Evolutionary conservation across 2,797 vertebrate genomes (phyloP).

Genomic region (Amblyraja radiata): DNA sequence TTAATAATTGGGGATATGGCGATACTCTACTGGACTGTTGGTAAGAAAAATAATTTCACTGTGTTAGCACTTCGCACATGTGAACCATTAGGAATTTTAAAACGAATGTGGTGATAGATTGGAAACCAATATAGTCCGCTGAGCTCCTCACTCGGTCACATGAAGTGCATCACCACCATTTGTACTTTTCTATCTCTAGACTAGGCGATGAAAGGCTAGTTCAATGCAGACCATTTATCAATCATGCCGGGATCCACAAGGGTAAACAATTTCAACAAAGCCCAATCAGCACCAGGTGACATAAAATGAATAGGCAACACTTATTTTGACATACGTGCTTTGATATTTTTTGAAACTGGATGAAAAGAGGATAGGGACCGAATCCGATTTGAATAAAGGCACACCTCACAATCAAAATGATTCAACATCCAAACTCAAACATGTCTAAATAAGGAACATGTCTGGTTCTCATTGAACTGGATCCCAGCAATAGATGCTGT

Average conservation of each 20-base stretch:
- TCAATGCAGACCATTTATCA: not conserved
- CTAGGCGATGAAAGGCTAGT: not conserved
- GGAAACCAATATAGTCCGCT: not conserved
- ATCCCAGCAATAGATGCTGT: not conserved
- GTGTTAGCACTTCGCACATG: no score
- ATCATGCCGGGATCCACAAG: not conserved
- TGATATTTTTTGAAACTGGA: not conserved
- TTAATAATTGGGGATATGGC: no score
- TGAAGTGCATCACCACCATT: not conserved
- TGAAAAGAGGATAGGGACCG: not conserved
- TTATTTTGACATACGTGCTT: not conserved
- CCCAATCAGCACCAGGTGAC: not conserved
- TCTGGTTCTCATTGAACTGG: not conserved
- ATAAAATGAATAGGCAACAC: not conserved
- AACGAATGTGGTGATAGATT: not conserved
- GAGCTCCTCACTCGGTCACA: not conserved
- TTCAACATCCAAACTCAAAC: not conserved
- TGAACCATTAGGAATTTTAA: not conserved
- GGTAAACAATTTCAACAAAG: not conserved
- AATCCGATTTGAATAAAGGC: not conserved
- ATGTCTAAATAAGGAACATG: not conserved
- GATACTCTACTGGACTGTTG: no score
- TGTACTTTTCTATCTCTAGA: not conserved
- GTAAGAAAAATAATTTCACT: no score
- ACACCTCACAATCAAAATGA: not conserved